These are phyloP conservation scores for Esox niger DNA, from an alignment of 2,113 vertebrate genomes.

Conservation along the genomic window DNA sequence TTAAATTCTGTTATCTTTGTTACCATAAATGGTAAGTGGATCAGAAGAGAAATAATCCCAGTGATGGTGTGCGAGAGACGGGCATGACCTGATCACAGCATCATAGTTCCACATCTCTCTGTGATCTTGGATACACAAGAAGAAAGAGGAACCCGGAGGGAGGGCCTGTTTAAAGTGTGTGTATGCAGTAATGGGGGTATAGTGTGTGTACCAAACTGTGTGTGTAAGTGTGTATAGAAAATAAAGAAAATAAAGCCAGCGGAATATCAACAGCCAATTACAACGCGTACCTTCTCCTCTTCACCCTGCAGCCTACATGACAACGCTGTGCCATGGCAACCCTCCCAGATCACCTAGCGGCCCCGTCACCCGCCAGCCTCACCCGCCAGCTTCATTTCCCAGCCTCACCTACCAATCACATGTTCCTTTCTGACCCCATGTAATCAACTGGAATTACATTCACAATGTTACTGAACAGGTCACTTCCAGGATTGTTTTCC, in stretches of 20 bases:
- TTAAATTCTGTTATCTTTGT: no score
- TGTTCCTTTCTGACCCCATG: slow-evolving; percentile 14
- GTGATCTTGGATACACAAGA: no score
- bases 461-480: not conserved
- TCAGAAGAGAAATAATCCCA: no score
- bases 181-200: no score
- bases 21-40: no score
- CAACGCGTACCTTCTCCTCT: slow-evolving; percentile 44
- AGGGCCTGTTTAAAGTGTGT: no score
- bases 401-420: slow-evolving; percentile 14
- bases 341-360: slow-evolving; percentile 42
- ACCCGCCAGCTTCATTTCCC: slow-evolving; percentile 17
- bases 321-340: not conserved
- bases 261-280: slow-evolving; percentile 64
- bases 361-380: slow-evolving; percentile 14
- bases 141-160: no score
- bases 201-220: not conserved
- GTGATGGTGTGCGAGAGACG: no score
- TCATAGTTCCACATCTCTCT: no score
- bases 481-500: not conserved
- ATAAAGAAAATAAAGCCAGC: slow-evolving; percentile 50
- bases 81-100: no score
- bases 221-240: no score
- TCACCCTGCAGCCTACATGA: slow-evolving; percentile 37
- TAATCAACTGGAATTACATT: slow-evolving; percentile 46